These are phyloP conservation scores for Tetheella fluctuosa DNA, from an alignment of 2,888 invertebrate species.

Conservation along the genomic window DNA sequence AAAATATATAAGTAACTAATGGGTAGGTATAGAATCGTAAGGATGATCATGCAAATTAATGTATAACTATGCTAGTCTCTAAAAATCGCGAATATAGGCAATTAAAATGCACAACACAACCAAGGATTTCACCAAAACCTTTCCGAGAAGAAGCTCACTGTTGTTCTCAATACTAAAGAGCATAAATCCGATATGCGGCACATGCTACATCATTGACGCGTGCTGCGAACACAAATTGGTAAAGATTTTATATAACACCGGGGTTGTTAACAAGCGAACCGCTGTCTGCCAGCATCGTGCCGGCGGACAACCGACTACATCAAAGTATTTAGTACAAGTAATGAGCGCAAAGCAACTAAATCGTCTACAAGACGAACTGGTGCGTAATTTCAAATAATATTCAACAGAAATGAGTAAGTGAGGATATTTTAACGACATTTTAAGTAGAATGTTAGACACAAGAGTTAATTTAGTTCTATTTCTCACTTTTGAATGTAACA, in stretches of 20 bases:
- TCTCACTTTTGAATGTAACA: too few species aligned
- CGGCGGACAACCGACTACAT: conserved; percentile 48
- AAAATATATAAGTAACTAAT: background rate
- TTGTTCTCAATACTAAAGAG: conserved; percentile 54
- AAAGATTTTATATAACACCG: conserved; percentile 58
- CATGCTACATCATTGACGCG: conserved; percentile 57
- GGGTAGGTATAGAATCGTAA: background rate
- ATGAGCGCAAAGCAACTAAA: conserved; percentile 41
- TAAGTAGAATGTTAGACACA: too few species aligned
- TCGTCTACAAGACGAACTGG: background rate
- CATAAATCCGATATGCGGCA: conserved; percentile 54
- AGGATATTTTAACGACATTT: background rate
- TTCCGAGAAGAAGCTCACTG: conserved; percentile 62
- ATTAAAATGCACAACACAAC: conserved; percentile 47
- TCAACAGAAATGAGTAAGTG: too few species aligned
- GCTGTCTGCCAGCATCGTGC: conserved; percentile 54
- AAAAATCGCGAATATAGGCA: conserved; percentile 13
- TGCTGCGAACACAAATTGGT: conserved; percentile 71
- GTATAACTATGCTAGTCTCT: background rate
- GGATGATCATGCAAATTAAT: background rate
- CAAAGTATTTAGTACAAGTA: conserved; percentile 55
- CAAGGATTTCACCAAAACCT: conserved; percentile 51
- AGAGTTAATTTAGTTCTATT: too few species aligned
- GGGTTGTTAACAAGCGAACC: conserved; percentile 58
- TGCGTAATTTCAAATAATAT: too few species aligned